These are phyloP conservation scores for Myoxocephalus aenaeus DNA, from an alignment of 2,797 vertebrate species.

Conservation along the genomic window DNA sequence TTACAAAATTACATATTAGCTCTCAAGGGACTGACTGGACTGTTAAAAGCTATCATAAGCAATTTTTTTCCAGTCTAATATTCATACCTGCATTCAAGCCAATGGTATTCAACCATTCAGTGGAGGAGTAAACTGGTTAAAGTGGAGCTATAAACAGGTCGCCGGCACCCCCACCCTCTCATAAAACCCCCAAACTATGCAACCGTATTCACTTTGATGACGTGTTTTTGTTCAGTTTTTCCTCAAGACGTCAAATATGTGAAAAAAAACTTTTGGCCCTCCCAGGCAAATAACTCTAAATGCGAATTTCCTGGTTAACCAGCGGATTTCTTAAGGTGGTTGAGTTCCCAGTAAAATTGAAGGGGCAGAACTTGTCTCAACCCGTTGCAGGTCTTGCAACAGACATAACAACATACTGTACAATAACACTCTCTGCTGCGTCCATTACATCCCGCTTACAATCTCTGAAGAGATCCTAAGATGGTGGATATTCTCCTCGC, in stretches of 20 bases:
- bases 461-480: constrained; percentile 11
- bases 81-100: constrained; percentile 25
- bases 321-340: constrained; percentile 16
- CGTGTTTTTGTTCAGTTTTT: constrained; percentile 37
- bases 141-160: constrained; percentile 39
- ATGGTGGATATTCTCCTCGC: constrained; percentile 18
- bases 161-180: neutral
- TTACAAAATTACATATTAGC: neutral
- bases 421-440: constrained; percentile 29
- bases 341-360: constrained; percentile 8
- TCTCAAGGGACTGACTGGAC: neutral
- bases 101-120: constrained; percentile 20
- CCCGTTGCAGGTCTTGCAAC: constrained; percentile 41
- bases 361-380: constrained; percentile 49
- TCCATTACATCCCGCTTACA: constrained; percentile 20
- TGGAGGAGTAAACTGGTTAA: constrained; percentile 38
- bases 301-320: neutral
- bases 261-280: neutral
- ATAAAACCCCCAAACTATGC: constrained; percentile 51
- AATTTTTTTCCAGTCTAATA: neutral
- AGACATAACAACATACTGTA: constrained; percentile 44
- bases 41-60: neutral
- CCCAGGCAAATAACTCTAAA: neutral
- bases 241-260: neutral
- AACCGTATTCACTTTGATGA: constrained; percentile 53